phyloP scores from a whole-genome alignment of 2,888 invertebrate species.

The Lottia scabra region DNA sequence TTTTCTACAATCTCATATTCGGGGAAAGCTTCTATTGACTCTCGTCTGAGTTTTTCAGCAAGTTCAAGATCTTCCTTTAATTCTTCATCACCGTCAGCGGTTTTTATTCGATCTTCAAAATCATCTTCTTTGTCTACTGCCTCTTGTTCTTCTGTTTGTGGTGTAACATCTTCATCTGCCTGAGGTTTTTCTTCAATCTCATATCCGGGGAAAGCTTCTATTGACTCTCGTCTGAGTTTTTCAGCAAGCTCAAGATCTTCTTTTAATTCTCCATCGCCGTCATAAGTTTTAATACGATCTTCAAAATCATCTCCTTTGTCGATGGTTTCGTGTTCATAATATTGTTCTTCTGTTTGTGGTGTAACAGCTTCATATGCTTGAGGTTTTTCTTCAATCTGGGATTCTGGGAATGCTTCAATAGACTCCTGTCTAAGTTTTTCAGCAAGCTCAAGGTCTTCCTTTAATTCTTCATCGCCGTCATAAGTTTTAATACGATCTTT shows the following conservation, averaged over 20 bases:
- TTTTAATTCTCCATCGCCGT: constrained; percentile 17
- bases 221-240: too few species aligned
- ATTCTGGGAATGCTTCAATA: too few species aligned
- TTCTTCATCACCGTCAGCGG: constrained; percentile 19
- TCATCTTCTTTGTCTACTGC: neutral
- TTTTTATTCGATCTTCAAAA: constrained; percentile 18
- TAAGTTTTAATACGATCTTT: neutral
- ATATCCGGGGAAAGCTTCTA: too few species aligned
- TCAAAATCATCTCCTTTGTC: neutral
- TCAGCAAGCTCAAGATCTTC: neutral
- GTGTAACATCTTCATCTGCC: neutral
- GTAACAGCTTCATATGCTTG: neutral
- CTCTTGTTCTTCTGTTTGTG: neutral
- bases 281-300: constrained; percentile 23
- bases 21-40: too few species aligned
- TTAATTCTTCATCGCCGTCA: neutral
- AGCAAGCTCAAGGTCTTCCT: too few species aligned
- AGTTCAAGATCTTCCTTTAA: constrained; percentile 8
- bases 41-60: too few species aligned
- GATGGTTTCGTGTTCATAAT: neutral
- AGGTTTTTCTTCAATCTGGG: neutral
- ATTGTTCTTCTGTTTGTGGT: neutral
- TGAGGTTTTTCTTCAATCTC: neutral
- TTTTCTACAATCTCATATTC: too few species aligned
- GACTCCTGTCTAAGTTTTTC: too few species aligned